Conservation (phyloP, 2,888 invertebrate species). For the Neoscelio sp. region DNA sequence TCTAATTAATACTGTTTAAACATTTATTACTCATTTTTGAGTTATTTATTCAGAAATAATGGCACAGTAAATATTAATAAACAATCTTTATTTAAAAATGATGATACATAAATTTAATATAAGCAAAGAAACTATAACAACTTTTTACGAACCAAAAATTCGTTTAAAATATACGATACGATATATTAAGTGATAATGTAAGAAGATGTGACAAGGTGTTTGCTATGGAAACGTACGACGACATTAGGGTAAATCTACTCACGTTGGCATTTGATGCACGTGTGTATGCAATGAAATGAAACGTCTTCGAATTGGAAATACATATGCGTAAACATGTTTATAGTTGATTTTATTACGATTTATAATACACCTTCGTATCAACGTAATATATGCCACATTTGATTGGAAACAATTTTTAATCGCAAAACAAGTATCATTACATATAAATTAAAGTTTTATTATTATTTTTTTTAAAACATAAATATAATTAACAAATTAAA, state of each 20-base stretch:
- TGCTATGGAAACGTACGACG: slow-evolving; percentile 34
- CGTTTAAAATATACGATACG: background rate
- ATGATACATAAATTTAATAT: too few species aligned
- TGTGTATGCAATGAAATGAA: slow-evolving; percentile 34
- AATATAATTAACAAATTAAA: too few species aligned
- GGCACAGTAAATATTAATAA: too few species aligned
- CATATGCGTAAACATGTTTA: slow-evolving; percentile 23
- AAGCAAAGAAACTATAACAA: too few species aligned
- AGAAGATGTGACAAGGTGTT: slow-evolving; percentile 14
- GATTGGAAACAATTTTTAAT: background rate
- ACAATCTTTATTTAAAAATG: too few species aligned
- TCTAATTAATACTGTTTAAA: too few species aligned
- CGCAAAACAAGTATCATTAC: too few species aligned
- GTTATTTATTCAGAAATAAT: too few species aligned
- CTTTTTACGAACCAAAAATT: too few species aligned
- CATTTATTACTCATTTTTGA: too few species aligned
- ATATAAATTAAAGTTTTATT: too few species aligned
- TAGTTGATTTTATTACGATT: slow-evolving; percentile 19
- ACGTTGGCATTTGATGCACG: slow-evolving; percentile 48
- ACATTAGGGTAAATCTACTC: slow-evolving; percentile 32
- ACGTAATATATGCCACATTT: slow-evolving; percentile 6
- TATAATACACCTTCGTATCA: slow-evolving; percentile 15
- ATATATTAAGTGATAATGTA: slow-evolving; percentile 5
- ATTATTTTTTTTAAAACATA: too few species aligned
- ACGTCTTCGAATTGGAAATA: slow-evolving; percentile 12